phyloP scores from a whole-genome alignment of 2,113 vertebrate species.

The Mormyrus lacerda region DNA sequence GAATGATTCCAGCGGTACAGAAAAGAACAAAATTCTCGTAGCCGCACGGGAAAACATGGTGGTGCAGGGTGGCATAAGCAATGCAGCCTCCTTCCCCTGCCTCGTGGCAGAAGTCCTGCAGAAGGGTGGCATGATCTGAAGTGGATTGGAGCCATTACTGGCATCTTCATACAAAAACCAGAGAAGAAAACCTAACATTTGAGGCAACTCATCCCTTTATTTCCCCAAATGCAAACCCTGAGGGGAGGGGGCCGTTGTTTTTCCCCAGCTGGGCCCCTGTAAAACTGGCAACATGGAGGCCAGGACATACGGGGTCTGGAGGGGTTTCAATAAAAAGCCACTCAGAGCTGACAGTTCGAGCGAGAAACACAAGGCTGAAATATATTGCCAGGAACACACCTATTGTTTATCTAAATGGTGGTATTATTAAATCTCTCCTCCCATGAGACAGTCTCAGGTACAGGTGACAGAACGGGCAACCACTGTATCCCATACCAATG shows the following conservation, averaged over 20 bases:
- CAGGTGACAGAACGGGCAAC: neutral
- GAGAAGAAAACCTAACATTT: neutral
- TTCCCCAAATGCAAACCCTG: neutral
- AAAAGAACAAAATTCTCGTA: neutral
- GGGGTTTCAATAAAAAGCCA: neutral
- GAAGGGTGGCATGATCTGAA: neutral
- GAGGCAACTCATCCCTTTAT: neutral
- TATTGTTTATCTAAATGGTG: constrained; percentile 15
- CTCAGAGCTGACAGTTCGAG: neutral
- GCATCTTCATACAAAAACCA: neutral
- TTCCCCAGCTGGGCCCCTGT: neutral
- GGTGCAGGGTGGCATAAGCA: neutral
- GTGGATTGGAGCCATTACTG: neutral
- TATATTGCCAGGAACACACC: neutral
- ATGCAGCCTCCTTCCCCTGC: neutral
- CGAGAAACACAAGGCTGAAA: neutral
- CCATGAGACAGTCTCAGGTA: neutral
- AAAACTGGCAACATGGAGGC: neutral
- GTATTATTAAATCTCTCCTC: no score
- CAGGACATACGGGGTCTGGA: neutral
- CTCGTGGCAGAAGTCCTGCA: neutral
- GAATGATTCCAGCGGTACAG: neutral
- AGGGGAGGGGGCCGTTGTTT: neutral
- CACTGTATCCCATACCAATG: neutral
- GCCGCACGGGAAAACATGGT: neutral